Evolutionary conservation across 2,888 invertebrate species (phyloP), one percentile per base, ranked within the genome.

Genomic region (Lycophotia porphyrea): DNA sequence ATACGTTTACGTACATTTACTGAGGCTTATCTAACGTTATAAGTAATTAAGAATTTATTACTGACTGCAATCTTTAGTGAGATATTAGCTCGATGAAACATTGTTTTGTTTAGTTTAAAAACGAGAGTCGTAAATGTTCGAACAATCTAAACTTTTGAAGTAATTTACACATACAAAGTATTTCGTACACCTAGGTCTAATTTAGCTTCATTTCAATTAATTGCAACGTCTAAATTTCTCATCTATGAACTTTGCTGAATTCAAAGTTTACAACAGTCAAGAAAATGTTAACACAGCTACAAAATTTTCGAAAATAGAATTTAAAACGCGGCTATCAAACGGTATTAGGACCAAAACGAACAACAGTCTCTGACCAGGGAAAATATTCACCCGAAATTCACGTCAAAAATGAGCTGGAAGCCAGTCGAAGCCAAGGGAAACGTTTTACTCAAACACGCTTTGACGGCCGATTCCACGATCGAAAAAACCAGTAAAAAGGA

Each of bases 401-500:
- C n/a, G 31, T 13, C 4, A 58, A 76, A 76, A 60, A 49, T 39
- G 36, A 36, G 49, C 31, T 60, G 2, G 18, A 18, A 27, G 34
- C 24, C 9, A 49, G 18, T 60, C 3, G 18, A 18, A 27, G 34
- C 24, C 9, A 49, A 24, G 18, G 4, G 31, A 75, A 78, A 34
- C 4, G 49, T 44, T 76, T 81, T 52, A 65, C 31, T 65, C 49
- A 78, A 75, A 65, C 31, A 76, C 44, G 34, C 65, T 76, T 76
- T 66, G 77, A 55, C 39, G 18, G 18, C 13, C 44, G 52, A 66
- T 49, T 64, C 13, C 15, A 24, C n/a, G 36, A 76, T 49, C 21
- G 18, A 61, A 66, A 81, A 63, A 36, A 36, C 4, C 24, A 42
- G 39, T 15, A 80, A 64, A 74, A 42, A 15, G 2, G 36, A 5